These are phyloP conservation scores for Sinocyclocheilus rhinocerous DNA, from an alignment of 2,113 vertebrate species.

Conservation along the genomic window DNA sequence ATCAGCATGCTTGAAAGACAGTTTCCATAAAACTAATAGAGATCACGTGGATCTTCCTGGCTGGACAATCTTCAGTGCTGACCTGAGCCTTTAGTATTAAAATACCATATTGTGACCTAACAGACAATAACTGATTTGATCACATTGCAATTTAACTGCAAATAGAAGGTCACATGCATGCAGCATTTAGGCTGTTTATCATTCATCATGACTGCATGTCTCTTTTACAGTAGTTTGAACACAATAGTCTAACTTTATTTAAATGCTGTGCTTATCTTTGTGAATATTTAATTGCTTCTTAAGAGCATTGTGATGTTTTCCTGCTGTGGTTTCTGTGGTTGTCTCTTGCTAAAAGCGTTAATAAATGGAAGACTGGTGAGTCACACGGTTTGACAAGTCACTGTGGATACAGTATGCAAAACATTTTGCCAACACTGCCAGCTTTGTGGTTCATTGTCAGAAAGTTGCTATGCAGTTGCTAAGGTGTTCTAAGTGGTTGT, in stretches of 20 bases:
- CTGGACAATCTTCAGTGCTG: background rate
- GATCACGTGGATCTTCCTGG: background rate
- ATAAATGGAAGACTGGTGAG: background rate
- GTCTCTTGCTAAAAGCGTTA: background rate
- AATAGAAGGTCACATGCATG: background rate
- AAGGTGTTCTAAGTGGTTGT: background rate
- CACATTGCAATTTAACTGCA: background rate
- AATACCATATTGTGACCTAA: conserved; percentile 5
- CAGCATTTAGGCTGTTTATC: background rate
- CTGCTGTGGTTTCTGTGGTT: background rate
- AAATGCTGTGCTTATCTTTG: background rate
- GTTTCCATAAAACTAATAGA: background rate
- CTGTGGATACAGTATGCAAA: background rate
- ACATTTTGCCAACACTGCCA: background rate
- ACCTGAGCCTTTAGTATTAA: background rate
- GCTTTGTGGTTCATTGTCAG: background rate
- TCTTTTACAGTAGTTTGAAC: background rate
- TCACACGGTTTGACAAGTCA: conserved; percentile 15
- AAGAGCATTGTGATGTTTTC: background rate
- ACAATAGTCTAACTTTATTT: background rate
- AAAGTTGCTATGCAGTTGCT: background rate
- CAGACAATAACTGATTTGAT: background rate
- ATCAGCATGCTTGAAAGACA: background rate
- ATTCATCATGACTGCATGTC: background rate
- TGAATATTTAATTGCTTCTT: conserved; percentile 10